phyloP scores from a whole-genome alignment of 1,140 invertebrate species.

The Drosophila elegans region DNA sequence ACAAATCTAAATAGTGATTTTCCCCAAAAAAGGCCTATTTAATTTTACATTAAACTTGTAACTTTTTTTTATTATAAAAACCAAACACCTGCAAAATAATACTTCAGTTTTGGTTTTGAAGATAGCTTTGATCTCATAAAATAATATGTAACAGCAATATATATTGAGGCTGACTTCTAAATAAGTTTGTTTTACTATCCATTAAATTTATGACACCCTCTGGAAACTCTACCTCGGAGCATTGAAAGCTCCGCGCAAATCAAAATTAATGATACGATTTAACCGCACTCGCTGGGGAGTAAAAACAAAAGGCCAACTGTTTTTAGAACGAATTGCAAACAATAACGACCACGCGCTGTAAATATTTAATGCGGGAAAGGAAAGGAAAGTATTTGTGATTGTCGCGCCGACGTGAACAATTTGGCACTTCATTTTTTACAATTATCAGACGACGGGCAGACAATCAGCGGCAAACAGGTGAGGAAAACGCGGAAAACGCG shows the following conservation, averaged over 20 bases:
- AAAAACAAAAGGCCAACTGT: conserved; percentile 24
- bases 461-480: conserved; percentile 33
- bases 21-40: too few relatives aligned
- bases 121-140: neutral
- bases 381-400: conserved; percentile 53
- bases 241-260: conserved; percentile 18
- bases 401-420: conserved; percentile 49
- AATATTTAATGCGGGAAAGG: conserved; percentile 39
- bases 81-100: too few relatives aligned
- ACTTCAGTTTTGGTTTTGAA: too few relatives aligned
- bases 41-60: too few relatives aligned
- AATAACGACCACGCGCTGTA: conserved; percentile 11
- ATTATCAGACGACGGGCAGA: conserved; percentile 51
- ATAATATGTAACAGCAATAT: neutral
- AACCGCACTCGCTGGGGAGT: conserved; percentile 35
- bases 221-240: neutral
- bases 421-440: conserved; percentile 73
- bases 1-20: too few relatives aligned
- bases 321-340: conserved; percentile 36
- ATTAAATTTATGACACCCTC: conserved; percentile 6
- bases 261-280: conserved; percentile 45
- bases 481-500: conserved; percentile 10
- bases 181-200: conserved; percentile 24
- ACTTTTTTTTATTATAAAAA: too few relatives aligned
- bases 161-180: conserved; percentile 13